Percentiles rank a stretch among this genome's conserved stretches.
Evolutionary conservation across 2,113 vertebrate genomes (phyloP).

Genomic region (Cnemophilus loriae): DNA sequence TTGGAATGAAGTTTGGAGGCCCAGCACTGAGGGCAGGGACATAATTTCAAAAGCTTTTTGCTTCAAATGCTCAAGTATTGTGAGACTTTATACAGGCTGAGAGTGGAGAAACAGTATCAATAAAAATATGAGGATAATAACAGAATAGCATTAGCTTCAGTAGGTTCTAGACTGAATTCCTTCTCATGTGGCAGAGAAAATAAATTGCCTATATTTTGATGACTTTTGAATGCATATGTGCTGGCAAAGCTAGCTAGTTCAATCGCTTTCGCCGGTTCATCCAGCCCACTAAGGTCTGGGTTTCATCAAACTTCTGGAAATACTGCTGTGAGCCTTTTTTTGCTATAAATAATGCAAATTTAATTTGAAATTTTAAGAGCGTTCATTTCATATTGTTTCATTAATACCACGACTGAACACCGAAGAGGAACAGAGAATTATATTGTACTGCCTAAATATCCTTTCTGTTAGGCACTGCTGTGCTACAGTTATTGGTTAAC

Average conservation of each 20-base stretch:
- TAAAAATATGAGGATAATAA: background rate
- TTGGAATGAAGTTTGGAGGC: background rate
- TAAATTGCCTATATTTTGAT: background rate
- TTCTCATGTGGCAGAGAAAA: background rate
- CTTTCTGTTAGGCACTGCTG: background rate
- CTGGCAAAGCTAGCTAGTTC: background rate
- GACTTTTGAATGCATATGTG: rapidly evolving
- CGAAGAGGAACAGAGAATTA: background rate
- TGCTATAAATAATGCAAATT: background rate
- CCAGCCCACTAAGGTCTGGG: background rate
- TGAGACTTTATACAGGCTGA: background rate
- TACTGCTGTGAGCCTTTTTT: background rate
- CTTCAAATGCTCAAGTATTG: background rate
- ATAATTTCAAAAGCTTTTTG: background rate
- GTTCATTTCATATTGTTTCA: background rate
- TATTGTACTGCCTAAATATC: background rate
- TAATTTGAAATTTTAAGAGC: background rate
- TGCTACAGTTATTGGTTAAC: background rate
- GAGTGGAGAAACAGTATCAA: background rate
- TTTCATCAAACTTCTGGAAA: background rate
- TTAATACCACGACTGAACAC: background rate
- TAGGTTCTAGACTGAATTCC: background rate
- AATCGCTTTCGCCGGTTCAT: background rate
- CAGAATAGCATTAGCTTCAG: background rate
- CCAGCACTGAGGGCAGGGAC: rapidly evolving